Evolutionary conservation across 2,797 vertebrate species (phyloP).

Genomic region (Pristis pectinata): DNA sequence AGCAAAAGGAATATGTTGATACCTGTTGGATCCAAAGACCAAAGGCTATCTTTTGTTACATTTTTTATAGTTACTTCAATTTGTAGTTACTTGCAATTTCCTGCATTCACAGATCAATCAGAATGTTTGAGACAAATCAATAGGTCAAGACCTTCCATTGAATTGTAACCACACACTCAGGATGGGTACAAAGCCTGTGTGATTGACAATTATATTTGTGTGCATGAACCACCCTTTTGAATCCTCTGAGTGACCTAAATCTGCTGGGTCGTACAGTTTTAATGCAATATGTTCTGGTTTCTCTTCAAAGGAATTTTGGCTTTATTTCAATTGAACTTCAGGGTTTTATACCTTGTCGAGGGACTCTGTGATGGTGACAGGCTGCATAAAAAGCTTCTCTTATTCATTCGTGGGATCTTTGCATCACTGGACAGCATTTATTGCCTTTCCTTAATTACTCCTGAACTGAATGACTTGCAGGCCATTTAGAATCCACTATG

Average conservation of each 20-base stretch:
- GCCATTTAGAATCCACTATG: no score
- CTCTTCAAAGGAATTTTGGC: not conserved
- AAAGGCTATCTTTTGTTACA: no score
- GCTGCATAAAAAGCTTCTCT: not conserved
- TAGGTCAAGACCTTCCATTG: not conserved
- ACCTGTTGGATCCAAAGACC: no score
- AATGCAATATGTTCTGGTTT: not conserved
- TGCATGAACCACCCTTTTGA: not conserved
- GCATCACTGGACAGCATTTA: no score
- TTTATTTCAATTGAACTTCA: not conserved
- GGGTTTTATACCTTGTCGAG: not conserved
- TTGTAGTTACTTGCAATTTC: not conserved
- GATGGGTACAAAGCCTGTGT: not conserved
- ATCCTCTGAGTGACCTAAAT: not conserved
- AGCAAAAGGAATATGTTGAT: not conserved
- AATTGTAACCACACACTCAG: not conserved
- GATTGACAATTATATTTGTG: not conserved
- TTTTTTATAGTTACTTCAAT: no score
- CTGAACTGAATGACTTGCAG: no score
- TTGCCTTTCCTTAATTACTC: no score
- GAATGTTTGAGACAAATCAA: not conserved
- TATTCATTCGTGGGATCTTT: no score
- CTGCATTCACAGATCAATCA: not conserved
- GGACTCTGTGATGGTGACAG: not conserved
- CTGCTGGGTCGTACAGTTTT: not conserved